These are phyloP conservation scores for Matsumurasca onukii DNA, from an alignment of 1,140 invertebrate genomes.

Conservation along the genomic window DNA sequence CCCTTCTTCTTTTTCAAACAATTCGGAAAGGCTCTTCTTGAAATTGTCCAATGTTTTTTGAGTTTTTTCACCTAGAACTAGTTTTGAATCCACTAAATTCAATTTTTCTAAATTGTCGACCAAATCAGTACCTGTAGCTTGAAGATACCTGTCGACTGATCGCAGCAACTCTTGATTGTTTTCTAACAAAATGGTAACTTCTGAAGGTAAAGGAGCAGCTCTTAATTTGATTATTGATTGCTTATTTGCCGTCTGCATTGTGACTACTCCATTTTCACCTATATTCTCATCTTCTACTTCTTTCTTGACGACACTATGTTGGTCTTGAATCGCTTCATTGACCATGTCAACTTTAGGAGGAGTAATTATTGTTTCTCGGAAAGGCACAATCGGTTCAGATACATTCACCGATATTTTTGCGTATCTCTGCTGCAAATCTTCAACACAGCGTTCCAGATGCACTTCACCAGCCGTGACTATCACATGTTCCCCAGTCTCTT, in stretches of 20 bases:
- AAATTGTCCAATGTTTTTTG: constrained; percentile 60
- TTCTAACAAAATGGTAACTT: constrained; percentile 70
- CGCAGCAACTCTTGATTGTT: constrained; percentile 60
- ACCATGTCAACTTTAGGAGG: constrained; percentile 85
- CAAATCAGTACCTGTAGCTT: constrained; percentile 3
- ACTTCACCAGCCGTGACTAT: constrained; percentile 97
- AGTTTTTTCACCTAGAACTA: constrained; percentile 50
- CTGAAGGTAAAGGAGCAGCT: constrained; percentile 75
- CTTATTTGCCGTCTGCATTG: constrained; percentile 68
- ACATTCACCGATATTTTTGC: constrained; percentile 87
- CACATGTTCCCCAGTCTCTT: constrained; percentile 95
- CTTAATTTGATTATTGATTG: constrained; percentile 72
- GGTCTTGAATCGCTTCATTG: constrained; percentile 77
- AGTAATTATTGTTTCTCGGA: constrained; percentile 88
- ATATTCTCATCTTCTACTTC: constrained; percentile 46
- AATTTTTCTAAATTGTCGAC: background rate
- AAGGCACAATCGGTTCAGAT: constrained; percentile 95
- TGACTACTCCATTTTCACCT: constrained; percentile 50
- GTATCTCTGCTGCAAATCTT: constrained; percentile 77
- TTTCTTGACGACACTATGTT: constrained; percentile 49
- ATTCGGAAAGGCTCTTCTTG: constrained; percentile 61
- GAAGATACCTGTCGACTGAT: constrained; percentile 51
- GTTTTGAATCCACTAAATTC: background rate
- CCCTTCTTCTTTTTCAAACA: constrained; percentile 59
- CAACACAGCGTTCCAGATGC: constrained; percentile 92